phyloP scores from a whole-genome alignment of 1,140 invertebrate species.

The Whitmania pigra region DNA sequence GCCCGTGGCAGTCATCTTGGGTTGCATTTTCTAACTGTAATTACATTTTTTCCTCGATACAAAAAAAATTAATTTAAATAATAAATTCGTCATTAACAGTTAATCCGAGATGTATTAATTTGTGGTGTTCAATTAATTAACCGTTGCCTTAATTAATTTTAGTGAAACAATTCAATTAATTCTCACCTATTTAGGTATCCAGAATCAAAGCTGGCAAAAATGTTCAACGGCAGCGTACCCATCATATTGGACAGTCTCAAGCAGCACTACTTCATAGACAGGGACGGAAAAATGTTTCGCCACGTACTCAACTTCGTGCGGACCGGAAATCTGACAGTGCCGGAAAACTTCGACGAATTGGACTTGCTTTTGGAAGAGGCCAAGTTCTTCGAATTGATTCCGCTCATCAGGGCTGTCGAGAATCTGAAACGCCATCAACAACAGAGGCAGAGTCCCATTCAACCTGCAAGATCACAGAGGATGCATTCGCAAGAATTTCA shows the following conservation, averaged over 20 bases:
- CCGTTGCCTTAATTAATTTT: no score
- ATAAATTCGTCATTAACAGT: no score
- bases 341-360: conserved; percentile 70
- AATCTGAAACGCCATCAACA: conserved; percentile 35
- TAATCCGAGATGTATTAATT: no score
- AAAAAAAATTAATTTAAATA: no score
- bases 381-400: conserved; percentile 74
- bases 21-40: no score
- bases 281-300: conserved; percentile 85
- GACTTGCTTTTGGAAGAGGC: conserved; percentile 85
- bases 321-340: conserved; percentile 70
- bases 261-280: conserved; percentile 95
- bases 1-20: no score
- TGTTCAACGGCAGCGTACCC: conserved; percentile 91
- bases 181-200: conserved; percentile 57
- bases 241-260: conserved; percentile 90
- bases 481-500: background rate
- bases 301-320: conserved; percentile 91
- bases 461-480: background rate
- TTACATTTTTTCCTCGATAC: no score
- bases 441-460: background rate
- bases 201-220: conserved; percentile 74
- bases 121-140: no score
- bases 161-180: no score
- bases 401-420: conserved; percentile 52